Percentiles rank a stretch among this genome's conserved stretches.
These are phyloP conservation scores for Garrulus glandarius DNA, from an alignment of 2,797 vertebrate genomes.

Conservation along the genomic window DNA sequence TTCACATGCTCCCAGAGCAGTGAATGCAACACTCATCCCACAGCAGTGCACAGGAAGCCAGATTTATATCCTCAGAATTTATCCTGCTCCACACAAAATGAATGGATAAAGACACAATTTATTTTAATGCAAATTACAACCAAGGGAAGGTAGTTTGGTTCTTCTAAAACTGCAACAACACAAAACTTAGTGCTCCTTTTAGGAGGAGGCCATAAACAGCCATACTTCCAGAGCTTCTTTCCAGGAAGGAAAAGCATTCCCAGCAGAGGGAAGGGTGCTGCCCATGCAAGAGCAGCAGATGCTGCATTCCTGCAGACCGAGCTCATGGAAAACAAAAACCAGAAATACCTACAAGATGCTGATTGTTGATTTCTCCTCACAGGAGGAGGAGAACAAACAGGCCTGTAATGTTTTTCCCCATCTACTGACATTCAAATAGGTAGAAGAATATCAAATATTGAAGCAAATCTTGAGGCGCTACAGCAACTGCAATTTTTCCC, in stretches of 20 bases:
- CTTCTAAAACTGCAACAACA: not conserved
- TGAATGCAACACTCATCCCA: not conserved
- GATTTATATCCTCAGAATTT: not conserved
- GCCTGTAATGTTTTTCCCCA: not conserved
- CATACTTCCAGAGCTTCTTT: not conserved
- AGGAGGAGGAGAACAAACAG: not conserved
- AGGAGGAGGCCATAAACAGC: not conserved
- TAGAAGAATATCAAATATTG: not conserved
- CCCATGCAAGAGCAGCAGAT: conserved; percentile 3
- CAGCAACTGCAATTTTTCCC: not conserved
- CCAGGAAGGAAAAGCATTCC: not conserved
- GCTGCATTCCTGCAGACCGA: conserved; percentile 8
- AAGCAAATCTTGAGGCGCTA: not conserved
- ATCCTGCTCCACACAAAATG: not conserved
- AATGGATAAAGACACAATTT: not conserved
- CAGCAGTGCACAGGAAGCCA: not conserved
- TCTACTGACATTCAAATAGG: not conserved
- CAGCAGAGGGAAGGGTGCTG: conserved; percentile 4
- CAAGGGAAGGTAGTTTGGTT: not conserved
- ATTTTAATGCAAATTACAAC: not conserved
- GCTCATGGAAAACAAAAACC: not conserved
- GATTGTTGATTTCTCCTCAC: not conserved
- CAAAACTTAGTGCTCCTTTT: not conserved
- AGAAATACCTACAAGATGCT: not conserved
- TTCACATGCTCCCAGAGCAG: not conserved